Evolutionary conservation across 2,113 vertebrate species (phyloP).

Genomic region (Scophthalmus maximus): DNA sequence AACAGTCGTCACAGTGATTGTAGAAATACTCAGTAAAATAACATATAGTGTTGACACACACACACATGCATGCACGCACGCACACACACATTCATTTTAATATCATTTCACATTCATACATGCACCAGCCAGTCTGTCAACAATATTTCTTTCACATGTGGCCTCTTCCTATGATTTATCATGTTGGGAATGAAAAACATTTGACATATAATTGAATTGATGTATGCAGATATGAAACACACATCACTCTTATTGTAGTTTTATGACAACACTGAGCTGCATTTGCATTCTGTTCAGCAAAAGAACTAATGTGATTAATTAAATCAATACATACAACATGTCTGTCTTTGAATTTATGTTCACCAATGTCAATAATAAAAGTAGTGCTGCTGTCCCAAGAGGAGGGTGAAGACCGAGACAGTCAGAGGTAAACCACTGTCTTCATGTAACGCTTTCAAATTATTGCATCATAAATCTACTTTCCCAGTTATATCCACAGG

Average conservation of each 20-base stretch:
- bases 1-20: background rate
- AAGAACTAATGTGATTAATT: background rate
- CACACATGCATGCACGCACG: too few species aligned
- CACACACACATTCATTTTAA: too few species aligned
- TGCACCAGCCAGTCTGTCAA: background rate
- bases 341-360: slow-evolving; percentile 19
- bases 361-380: background rate
- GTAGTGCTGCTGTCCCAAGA: slow-evolving; percentile 11
- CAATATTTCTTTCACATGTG: background rate
- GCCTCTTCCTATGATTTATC: background rate
- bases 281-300: background rate
- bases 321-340: slow-evolving; percentile 7
- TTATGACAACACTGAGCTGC: background rate
- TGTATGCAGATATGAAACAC: background rate
- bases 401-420: slow-evolving; percentile 1
- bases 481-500: background rate
- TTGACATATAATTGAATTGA: background rate
- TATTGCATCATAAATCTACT: slow-evolving; percentile 36
- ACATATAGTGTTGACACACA: too few species aligned
- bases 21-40: too few species aligned
- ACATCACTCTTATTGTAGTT: background rate
- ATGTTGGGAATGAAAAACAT: background rate
- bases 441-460: slow-evolving; percentile 12
- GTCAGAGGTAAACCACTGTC: slow-evolving; percentile 3
- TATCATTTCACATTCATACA: background rate